These are phyloP conservation scores for Globodera rostochiensis DNA, from an alignment of 1,140 invertebrate genomes.

Conservation along the genomic window DNA sequence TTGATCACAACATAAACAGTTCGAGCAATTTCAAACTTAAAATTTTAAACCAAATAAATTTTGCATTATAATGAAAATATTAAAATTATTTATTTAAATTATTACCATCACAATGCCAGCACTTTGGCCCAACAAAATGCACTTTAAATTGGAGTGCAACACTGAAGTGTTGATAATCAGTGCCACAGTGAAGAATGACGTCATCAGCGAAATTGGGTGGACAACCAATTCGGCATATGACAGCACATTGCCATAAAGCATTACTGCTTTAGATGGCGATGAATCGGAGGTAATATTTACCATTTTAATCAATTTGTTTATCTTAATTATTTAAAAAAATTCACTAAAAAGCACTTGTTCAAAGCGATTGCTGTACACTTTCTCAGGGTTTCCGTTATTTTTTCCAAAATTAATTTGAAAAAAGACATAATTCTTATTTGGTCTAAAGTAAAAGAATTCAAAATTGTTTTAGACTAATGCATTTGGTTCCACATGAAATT, in stretches of 20 bases:
- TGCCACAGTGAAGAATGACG: not conserved
- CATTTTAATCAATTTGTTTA: not conserved
- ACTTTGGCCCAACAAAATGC: conserved; percentile 4
- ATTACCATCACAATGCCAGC: not conserved
- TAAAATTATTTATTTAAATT: not conserved
- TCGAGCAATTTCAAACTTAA: not conserved
- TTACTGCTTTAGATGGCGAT: not conserved
- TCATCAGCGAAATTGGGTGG: not conserved
- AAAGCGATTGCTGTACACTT: too few relatives aligned
- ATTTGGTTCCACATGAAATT: too few relatives aligned
- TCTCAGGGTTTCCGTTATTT: not conserved
- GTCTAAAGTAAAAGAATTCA: too few relatives aligned
- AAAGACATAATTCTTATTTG: not conserved
- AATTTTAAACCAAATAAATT: not conserved
- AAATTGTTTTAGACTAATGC: too few relatives aligned
- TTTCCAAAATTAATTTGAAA: not conserved
- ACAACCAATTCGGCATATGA: not conserved
- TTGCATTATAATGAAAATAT: not conserved
- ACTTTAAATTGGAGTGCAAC: not conserved
- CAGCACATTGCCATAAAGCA: not conserved
- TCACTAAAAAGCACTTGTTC: too few relatives aligned
- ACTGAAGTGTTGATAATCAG: not conserved
- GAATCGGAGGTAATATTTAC: not conserved
- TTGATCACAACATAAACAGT: not conserved
- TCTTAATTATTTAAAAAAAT: not conserved